Conservation (phyloP, 2,113 vertebrate species). For the Falco punctatus region DNA sequence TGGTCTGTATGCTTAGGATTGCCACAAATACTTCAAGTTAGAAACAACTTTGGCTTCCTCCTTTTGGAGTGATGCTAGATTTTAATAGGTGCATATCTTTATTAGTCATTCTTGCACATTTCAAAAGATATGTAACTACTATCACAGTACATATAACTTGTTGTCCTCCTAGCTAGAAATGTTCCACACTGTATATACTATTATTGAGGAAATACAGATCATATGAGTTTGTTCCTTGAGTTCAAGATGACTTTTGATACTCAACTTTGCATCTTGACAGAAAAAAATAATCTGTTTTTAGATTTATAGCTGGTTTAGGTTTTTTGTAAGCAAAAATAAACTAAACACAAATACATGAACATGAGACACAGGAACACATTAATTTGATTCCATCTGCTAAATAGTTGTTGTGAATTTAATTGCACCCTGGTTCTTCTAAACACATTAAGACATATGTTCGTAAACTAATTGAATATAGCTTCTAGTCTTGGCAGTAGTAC, state of each 20-base stretch:
- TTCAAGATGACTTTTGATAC: not conserved
- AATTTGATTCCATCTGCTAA: conserved; percentile 30
- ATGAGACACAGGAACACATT: not conserved
- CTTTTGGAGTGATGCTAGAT: not conserved
- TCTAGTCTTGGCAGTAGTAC: not conserved
- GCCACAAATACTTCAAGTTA: not conserved
- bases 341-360: not conserved
- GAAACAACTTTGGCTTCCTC: not conserved
- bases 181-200: not conserved
- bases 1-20: not conserved
- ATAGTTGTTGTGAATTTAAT: not conserved
- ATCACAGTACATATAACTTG: not conserved
- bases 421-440: not conserved
- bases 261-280: not conserved
- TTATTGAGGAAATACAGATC: not conserved
- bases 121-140: not conserved
- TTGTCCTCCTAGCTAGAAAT: not conserved
- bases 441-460: conserved; percentile 32
- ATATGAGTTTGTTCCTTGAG: not conserved
- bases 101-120: not conserved
- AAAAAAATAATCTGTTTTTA: not conserved
- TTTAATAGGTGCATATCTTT: not conserved
- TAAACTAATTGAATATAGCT: conserved; percentile 15
- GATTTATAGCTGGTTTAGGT: not conserved
- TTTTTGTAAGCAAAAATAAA: not conserved